These are phyloP conservation scores for Leptarthrus brevirostris DNA, from an alignment of 2,888 invertebrate species.

Conservation along the genomic window DNA sequence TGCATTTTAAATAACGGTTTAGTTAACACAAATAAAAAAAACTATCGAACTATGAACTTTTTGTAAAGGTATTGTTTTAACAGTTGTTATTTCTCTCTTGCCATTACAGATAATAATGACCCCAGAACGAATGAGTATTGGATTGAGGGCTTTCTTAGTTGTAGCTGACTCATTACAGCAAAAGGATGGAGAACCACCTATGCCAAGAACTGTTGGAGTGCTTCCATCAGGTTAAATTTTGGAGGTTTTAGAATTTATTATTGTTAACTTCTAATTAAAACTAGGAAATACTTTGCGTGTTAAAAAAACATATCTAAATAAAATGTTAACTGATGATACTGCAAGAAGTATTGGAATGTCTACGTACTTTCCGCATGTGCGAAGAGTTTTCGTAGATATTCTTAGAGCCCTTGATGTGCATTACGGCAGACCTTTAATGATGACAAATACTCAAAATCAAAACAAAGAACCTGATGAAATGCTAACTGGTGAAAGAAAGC, in stretches of 20 bases:
- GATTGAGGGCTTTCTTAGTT: conserved; percentile 95
- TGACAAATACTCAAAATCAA: conserved; percentile 95
- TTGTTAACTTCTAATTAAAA: not conserved
- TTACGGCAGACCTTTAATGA: conserved; percentile 95
- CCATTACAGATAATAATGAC: conserved; percentile 78
- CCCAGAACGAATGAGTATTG: conserved; percentile 98
- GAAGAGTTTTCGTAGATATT: conserved; percentile 96
- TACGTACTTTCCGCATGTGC: conserved; percentile 94
- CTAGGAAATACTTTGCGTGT: conserved; percentile 91
- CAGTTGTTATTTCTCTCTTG: too few relatives aligned
- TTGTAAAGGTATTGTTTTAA: too few relatives aligned
- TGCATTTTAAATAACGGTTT: too few relatives aligned
- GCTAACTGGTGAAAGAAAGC: conserved; percentile 95
- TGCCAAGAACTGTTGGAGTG: conserved; percentile 96
- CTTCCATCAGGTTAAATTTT: conserved; percentile 75
- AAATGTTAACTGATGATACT: conserved; percentile 96
- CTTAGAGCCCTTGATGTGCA: conserved; percentile 93
- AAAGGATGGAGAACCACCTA: conserved; percentile 98
- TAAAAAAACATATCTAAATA: conserved; percentile 95
- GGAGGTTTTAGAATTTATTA: too few relatives aligned
- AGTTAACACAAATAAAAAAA: too few relatives aligned
- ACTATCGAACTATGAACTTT: too few relatives aligned
- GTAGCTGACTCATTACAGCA: conserved; percentile 99
- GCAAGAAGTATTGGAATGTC: conserved; percentile 97
- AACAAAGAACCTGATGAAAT: conserved; percentile 94